These are phyloP conservation scores for Zenarchopterus dispar DNA, from an alignment of 2,797 vertebrate species.

Conservation along the genomic window DNA sequence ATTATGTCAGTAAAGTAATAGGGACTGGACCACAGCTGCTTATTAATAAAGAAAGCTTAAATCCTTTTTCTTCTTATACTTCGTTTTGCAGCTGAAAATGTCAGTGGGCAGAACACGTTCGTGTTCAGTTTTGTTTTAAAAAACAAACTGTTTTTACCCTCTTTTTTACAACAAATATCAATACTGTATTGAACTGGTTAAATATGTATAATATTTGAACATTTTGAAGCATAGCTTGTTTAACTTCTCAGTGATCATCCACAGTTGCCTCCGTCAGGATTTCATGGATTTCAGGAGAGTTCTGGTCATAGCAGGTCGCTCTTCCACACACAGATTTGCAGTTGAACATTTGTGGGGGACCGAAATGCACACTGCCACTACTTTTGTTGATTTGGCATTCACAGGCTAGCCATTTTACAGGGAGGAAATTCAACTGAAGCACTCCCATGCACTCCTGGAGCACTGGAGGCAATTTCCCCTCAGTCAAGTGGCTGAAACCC, in stretches of 20 bases:
- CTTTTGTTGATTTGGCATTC: constrained; percentile 67
- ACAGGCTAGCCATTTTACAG: constrained; percentile 53
- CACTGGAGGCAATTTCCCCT: constrained; percentile 65
- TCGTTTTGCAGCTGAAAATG: not conserved
- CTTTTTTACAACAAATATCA: too few species aligned
- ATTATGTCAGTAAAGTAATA: constrained; percentile 40
- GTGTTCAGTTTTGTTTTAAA: too few species aligned
- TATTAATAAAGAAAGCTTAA: too few species aligned
- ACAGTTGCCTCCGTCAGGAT: not conserved
- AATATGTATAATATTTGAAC: too few species aligned
- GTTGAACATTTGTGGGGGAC: constrained; percentile 20
- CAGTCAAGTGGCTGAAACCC: constrained; percentile 73
- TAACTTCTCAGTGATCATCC: not conserved
- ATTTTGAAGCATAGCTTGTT: not conserved
- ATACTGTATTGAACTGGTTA: too few species aligned
- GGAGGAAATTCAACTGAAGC: constrained; percentile 66
- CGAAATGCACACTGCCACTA: constrained; percentile 46
- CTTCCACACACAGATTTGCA: constrained; percentile 34
- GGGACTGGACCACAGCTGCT: constrained; percentile 7
- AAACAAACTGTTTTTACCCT: too few species aligned
- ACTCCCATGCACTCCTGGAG: constrained; percentile 58
- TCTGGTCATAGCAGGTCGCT: not conserved
- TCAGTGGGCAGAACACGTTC: too few species aligned
- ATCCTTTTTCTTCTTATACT: not conserved
- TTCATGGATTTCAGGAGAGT: not conserved